A percentile compares a stretch with the other conserved stretches of the same genome.
Conservation (phyloP, 2,113 vertebrate species). For the Gymnogyps californianus region DNA sequence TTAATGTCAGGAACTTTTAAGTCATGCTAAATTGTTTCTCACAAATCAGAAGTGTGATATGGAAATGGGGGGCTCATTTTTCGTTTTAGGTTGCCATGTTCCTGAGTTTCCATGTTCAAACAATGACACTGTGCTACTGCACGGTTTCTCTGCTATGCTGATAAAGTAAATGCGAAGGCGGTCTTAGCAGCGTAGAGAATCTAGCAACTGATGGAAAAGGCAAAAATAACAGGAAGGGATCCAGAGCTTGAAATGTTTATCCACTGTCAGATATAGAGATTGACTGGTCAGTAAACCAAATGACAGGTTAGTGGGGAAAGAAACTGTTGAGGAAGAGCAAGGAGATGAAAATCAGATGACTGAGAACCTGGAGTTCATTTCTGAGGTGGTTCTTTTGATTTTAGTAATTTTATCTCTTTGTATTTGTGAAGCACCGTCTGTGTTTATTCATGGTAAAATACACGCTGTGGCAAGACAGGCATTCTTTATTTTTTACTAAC, state of each 20-base stretch:
- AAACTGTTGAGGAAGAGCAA: not conserved
- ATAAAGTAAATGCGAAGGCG: not conserved
- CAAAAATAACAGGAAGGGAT: not conserved
- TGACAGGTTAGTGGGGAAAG: not conserved
- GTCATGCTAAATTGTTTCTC: not conserved
- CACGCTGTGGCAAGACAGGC: accelerated
- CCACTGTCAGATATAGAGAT: not conserved
- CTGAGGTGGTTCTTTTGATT: not conserved
- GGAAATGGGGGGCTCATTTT: not conserved
- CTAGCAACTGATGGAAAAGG: not conserved
- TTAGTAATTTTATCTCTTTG: not conserved
- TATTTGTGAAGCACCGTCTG: not conserved
- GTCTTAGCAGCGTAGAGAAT: not conserved
- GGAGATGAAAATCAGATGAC: not conserved
- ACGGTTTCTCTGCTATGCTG: not conserved
- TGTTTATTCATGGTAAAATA: not conserved
- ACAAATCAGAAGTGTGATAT: not conserved
- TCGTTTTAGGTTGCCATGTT: not conserved
- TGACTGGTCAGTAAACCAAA: not conserved
- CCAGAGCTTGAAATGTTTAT: not conserved
- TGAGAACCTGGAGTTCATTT: not conserved
- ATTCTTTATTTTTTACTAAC: not conserved
- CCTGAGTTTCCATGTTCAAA: not conserved
- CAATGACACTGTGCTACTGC: not conserved
- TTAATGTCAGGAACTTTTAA: not conserved